Conservation (phyloP, 1,140 invertebrate genomes). For the Coenobita brevimanus region DNA sequence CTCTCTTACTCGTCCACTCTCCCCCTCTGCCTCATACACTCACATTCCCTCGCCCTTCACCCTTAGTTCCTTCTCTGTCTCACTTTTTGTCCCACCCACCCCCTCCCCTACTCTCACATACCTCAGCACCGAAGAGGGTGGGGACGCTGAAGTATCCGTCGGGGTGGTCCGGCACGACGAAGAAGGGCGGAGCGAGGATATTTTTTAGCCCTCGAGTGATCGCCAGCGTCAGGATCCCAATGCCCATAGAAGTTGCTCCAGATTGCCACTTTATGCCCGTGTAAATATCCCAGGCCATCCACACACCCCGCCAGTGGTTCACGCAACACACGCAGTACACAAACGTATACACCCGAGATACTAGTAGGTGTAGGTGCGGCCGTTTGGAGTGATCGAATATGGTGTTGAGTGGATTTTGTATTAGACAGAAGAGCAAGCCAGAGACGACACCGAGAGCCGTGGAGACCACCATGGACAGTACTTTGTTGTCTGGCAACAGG, state of each 20-base stretch:
- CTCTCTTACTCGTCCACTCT: not conserved
- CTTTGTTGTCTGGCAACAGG: conserved; percentile 78
- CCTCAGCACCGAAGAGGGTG: conserved; percentile 80
- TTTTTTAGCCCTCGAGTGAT: conserved; percentile 82
- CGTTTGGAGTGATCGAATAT: conserved; percentile 80
- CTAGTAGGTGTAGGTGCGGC: conserved; percentile 79
- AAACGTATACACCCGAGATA: conserved; percentile 84
- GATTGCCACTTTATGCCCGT: conserved; percentile 78
- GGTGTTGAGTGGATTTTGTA: conserved; percentile 79
- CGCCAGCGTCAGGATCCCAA: conserved; percentile 80
- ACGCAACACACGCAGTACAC: conserved; percentile 84
- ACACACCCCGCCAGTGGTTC: conserved; percentile 88
- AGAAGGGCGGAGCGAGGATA: conserved; percentile 86
- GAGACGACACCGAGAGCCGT: conserved; percentile 81
- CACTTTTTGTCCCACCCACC: not conserved
- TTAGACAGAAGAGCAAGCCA: conserved; percentile 78
- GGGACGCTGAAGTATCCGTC: conserved; percentile 86
- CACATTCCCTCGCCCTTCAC: not conserved
- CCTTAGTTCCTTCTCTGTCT: not conserved
- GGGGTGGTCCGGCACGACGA: conserved; percentile 82
- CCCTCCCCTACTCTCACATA: conserved; percentile 24
- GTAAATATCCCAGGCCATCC: conserved; percentile 83
- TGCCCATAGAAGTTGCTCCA: conserved; percentile 77
- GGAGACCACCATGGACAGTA: conserved; percentile 80
- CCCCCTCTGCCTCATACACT: not conserved